These are phyloP conservation scores for Erebia ligea DNA, from an alignment of 2,888 invertebrate species.

Conservation along the genomic window DNA sequence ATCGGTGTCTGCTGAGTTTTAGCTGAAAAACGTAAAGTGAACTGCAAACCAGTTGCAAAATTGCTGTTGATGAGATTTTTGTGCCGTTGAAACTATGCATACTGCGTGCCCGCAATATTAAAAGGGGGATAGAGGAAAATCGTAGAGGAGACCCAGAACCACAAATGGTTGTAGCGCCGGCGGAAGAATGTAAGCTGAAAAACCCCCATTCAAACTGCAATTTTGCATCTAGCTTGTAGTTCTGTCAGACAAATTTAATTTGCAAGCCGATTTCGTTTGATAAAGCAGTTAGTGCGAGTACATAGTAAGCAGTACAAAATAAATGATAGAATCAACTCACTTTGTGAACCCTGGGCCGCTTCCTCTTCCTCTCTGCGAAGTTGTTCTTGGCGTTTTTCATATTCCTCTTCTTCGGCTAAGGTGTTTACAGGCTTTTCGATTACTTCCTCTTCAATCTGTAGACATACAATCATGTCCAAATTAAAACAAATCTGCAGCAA, in stretches of 20 bases:
- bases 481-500: not conserved
- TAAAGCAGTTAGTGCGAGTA: not conserved
- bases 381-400: constrained; percentile 71
- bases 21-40: no score
- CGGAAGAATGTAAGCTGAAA: no score
- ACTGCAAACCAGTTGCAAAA: no score
- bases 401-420: constrained; percentile 73
- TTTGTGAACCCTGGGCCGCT: constrained; percentile 58
- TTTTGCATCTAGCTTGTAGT: not conserved
- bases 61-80: no score
- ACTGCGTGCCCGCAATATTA: no score
- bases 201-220: no score
- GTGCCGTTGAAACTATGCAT: no score
- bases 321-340: constrained; percentile 56
- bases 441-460: constrained; percentile 65
- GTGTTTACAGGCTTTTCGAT: constrained; percentile 66
- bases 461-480: not conserved
- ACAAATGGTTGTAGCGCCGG: no score
- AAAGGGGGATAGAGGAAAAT: no score
- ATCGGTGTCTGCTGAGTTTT: no score
- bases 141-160: no score
- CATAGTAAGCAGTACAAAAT: not conserved
- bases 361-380: constrained; percentile 63
- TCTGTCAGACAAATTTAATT: not conserved
- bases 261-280: not conserved